These are phyloP conservation scores for Mythimna albipuncta DNA, from an alignment of 2,888 invertebrate species.

Conservation along the genomic window DNA sequence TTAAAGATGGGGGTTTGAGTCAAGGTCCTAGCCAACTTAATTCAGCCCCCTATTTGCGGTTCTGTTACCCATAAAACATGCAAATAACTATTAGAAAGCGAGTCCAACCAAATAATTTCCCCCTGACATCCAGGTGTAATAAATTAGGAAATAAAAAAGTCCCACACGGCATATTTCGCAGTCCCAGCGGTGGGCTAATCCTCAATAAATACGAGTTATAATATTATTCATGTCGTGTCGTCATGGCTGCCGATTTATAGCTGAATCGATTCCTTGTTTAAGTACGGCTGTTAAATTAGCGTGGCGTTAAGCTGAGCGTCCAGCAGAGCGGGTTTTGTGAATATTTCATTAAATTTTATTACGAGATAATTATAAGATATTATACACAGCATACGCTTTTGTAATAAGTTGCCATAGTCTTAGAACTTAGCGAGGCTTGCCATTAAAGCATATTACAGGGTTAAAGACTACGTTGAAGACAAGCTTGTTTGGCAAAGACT, in stretches of 20 bases:
- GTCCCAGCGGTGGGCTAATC: constrained; percentile 73
- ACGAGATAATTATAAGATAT: no score
- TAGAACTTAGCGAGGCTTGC: no score
- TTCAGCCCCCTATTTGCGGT: neutral
- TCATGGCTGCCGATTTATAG: constrained; percentile 83
- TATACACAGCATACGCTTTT: no score
- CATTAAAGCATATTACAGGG: no score
- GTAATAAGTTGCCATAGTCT: no score
- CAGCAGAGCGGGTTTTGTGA: constrained; percentile 11
- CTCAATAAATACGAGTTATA: constrained; percentile 83
- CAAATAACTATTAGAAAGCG: constrained; percentile 42
- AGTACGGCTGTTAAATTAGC: constrained; percentile 68
- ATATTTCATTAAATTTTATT: no score
- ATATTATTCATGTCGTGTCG: constrained; percentile 85
- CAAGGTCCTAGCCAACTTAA: neutral
- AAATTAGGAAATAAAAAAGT: constrained; percentile 69
- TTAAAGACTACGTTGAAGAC: no score
- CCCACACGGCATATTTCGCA: constrained; percentile 54
- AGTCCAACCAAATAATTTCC: constrained; percentile 22
- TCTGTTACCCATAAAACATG: constrained; percentile 26
- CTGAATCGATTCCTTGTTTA: constrained; percentile 81
- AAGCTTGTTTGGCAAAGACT: no score
- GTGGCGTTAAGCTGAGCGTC: constrained; percentile 27
- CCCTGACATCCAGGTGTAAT: constrained; percentile 54
- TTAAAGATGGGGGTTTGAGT: neutral